Percentiles rank a stretch among this genome's conserved stretches.
Evolutionary conservation across 2,797 vertebrate genomes (phyloP).

Genomic region (Antennarius maculatus): DNA sequence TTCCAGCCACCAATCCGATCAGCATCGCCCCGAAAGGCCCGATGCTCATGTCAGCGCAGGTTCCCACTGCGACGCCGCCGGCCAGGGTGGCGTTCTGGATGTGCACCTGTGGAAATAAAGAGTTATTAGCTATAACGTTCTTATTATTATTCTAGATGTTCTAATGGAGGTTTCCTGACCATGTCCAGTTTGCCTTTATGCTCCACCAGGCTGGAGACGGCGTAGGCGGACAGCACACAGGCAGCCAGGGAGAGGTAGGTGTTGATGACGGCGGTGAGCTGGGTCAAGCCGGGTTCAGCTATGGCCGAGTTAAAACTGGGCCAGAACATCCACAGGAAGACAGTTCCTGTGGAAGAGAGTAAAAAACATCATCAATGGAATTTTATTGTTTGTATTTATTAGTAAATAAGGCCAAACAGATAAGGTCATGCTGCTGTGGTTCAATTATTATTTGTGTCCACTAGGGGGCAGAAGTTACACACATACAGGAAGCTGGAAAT

Average conservation of each 20-base stretch:
- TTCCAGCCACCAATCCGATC: slow-evolving; percentile 88
- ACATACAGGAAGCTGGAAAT: slow-evolving; percentile 5
- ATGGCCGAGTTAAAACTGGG: slow-evolving; percentile 97
- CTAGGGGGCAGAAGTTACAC: slow-evolving; percentile 49
- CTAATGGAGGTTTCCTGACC: slow-evolving; percentile 77
- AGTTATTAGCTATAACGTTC: not conserved
- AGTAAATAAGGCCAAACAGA: too few relatives aligned
- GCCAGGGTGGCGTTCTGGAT: slow-evolving; percentile 97
- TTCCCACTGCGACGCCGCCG: slow-evolving; percentile 95
- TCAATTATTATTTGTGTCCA: slow-evolving; percentile 34
- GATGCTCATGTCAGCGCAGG: slow-evolving; percentile 91
- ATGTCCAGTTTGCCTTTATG: slow-evolving; percentile 92
- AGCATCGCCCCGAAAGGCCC: slow-evolving; percentile 87
- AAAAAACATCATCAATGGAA: not conserved
- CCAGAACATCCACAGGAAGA: slow-evolving; percentile 98
- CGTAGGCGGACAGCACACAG: slow-evolving; percentile 87
- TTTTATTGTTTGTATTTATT: not conserved
- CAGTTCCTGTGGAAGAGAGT: slow-evolving; percentile 82
- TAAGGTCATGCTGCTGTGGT: slow-evolving; percentile 5
- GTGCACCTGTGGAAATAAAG: slow-evolving; percentile 83
- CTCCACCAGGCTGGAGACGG: slow-evolving; percentile 89
- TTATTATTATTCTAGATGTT: not conserved
- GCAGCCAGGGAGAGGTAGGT: slow-evolving; percentile 93
- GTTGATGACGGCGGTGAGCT: slow-evolving; percentile 87
- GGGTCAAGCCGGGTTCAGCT: slow-evolving; percentile 47